Base-by-base conservation (phyloP, 2,888 invertebrate genomes). In the Ophion costatus region DNA sequence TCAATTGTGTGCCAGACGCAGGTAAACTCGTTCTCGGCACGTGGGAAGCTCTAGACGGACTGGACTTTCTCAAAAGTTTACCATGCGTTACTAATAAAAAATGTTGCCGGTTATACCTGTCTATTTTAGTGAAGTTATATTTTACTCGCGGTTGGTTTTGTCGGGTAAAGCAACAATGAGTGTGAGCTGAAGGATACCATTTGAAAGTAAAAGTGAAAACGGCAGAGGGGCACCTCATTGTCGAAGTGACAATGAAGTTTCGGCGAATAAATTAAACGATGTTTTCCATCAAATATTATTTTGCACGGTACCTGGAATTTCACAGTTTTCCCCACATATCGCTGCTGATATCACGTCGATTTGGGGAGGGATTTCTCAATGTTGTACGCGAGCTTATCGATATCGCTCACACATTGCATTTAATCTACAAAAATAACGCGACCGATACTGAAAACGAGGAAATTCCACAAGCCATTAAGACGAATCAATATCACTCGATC, bases 381-480 rank as follows among this genome's bases (percentile, higher is more conserved):
- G 64, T 64, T 63, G 63, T 74, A 45, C 38, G 33, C 11, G 14
- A 57, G 67, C 24, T 42, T 17, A 74, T 63, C 45, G 29, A 6
- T 42, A 79, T 56, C n/a, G 29, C 64, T 22, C 29, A 56, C 63
- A 74, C 24, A 2, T 64, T 9, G 57, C 38, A 75, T 67, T 61
- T 71, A 42, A 70, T 45, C 61, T 71, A 77, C 59, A 24, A 24
- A 57, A 63, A 64, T 74, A 22, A 63, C 24, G 69, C 9, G 67
- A 63, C 63, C n/a, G 33, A 63, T 63, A 42, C 24, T 20, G n/a
- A 14, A 9, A 20, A 59, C 29, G 17, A 24, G 51, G 69, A 17
- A 76, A 69, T 76, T 69, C 70, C 75, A 59, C 24, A 66, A 57
- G 22, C 22, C 45, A 51, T n/a, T 70, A 11, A 17, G 45, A 63